Percentiles rank a stretch among this genome's conserved stretches.
Conservation (phyloP, 2,113 vertebrate species). For the Danionella cerebrum region DNA sequence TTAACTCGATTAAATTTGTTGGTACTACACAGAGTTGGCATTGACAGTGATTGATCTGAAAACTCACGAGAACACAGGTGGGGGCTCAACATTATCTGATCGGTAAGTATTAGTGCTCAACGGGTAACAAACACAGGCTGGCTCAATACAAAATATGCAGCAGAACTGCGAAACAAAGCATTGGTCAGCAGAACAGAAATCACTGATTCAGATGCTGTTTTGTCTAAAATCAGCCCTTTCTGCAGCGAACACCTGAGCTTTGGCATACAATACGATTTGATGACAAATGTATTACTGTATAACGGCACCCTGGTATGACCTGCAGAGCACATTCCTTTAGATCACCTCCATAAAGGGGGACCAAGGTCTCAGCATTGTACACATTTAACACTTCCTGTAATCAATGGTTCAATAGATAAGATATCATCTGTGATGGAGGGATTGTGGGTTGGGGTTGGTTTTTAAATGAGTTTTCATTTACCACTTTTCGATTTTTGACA, state of each 20-base stretch:
- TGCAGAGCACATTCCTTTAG: neutral
- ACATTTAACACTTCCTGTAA: neutral
- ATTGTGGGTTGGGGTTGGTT: too few species aligned
- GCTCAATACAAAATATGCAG: slow-evolving; percentile 16
- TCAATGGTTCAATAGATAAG: too few species aligned
- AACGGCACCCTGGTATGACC: neutral
- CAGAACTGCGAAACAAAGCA: neutral
- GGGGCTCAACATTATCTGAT: neutral
- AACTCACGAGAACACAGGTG: neutral
- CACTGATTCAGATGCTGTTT: slow-evolving; percentile 12
- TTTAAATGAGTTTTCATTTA: too few species aligned
- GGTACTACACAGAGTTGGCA: neutral
- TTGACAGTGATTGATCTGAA: neutral
- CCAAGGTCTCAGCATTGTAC: neutral
- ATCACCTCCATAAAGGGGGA: neutral
- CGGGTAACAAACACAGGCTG: neutral
- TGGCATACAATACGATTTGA: neutral
- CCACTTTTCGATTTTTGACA: too few species aligned
- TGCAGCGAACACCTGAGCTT: slow-evolving; percentile 5
- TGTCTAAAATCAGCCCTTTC: neutral
- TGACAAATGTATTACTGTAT: neutral
- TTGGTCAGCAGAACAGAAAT: slow-evolving; percentile 18
- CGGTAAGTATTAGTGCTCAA: neutral
- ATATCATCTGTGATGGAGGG: too few species aligned
- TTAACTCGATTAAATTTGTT: neutral